phyloP scores from a whole-genome alignment of 2,113 vertebrate genomes.

The Zosterops pallidus region DNA sequence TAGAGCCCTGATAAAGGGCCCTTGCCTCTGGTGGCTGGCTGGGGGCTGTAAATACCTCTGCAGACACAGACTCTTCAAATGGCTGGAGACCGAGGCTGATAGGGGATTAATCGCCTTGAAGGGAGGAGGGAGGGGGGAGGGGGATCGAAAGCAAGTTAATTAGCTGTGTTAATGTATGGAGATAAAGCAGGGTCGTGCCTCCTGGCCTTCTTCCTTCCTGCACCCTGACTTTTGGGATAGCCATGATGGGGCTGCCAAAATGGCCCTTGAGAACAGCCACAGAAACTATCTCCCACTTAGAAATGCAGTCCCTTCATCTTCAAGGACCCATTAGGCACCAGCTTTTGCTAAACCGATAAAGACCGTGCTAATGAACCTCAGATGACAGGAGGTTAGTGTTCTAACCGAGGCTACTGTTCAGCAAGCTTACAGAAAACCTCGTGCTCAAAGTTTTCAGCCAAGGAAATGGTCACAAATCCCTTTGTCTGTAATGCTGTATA shows the following conservation, averaged over 20 bases:
- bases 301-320: slow-evolving; percentile 2
- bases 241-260: slow-evolving; percentile 22
- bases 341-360: slow-evolving; percentile 19
- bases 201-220: neutral
- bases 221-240: slow-evolving; percentile 14
- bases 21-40: slow-evolving; percentile 41
- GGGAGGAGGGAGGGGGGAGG: neutral
- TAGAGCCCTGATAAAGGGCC: slow-evolving; percentile 62
- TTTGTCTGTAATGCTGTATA: neutral
- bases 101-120: slow-evolving; percentile 43
- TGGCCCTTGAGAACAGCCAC: neutral
- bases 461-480: neutral
- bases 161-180: slow-evolving; percentile 58
- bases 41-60: slow-evolving; percentile 62
- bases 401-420: slow-evolving; percentile 16
- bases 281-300: neutral
- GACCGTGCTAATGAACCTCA: neutral
- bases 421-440: neutral
- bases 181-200: slow-evolving; percentile 54
- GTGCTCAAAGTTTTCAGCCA: neutral
- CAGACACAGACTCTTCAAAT: slow-evolving; percentile 57
- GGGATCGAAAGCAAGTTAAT: slow-evolving; percentile 52
- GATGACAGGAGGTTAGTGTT: neutral
- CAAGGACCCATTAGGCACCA: slow-evolving; percentile 3
- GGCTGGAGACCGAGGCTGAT: slow-evolving; percentile 59